A percentile compares a stretch with the other conserved stretches of the same genome.
phyloP scores from a whole-genome alignment of 2,113 vertebrate species.

The Archocentrus centrarchus region DNA sequence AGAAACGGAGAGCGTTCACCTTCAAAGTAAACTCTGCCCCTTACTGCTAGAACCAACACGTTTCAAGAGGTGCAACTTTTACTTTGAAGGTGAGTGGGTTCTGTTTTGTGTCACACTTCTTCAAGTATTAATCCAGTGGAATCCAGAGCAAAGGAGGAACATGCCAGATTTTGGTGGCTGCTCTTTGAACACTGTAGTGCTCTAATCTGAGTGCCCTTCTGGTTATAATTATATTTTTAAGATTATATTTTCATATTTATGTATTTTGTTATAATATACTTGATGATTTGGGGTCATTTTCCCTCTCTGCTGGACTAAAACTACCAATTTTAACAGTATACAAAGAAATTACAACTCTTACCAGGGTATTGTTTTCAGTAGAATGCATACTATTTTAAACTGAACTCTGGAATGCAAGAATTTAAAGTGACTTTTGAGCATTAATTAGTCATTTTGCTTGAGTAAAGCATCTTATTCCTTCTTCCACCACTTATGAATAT shows the following conservation, averaged over 20 bases:
- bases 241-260: neutral
- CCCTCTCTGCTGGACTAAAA: no score
- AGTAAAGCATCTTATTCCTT: no score
- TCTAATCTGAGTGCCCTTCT: neutral
- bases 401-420: no score
- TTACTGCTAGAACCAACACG: neutral
- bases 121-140: neutral
- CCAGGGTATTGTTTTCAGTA: neutral
- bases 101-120: neutral
- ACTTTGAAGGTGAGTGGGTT: neutral
- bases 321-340: no score
- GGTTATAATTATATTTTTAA: neutral
- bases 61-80: neutral
- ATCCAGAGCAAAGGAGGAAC: neutral
- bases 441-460: neutral
- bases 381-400: neutral
- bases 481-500: no score
- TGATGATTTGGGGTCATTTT: neutral
- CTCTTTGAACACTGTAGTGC: neutral
- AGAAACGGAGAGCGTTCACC: neutral
- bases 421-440: neutral
- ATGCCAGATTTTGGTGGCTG: neutral
- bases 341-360: neutral
- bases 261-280: neutral
- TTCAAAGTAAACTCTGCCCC: neutral